Evolutionary conservation across 2,797 vertebrate genomes (phyloP).

Genomic region (Rhinophrynus dorsalis): DNA sequence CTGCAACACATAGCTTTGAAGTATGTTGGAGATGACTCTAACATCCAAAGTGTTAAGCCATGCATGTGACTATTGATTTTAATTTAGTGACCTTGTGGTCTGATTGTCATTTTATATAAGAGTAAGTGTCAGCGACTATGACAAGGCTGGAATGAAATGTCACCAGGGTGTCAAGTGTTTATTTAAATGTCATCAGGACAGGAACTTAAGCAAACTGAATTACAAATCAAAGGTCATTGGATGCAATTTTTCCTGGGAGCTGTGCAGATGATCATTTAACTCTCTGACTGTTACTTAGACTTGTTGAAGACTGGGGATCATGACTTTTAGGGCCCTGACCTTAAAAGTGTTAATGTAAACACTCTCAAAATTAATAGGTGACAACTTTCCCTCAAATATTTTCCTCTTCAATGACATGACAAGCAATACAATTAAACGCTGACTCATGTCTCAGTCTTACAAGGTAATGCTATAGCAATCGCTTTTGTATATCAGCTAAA

Average conservation of each 20-base stretch:
- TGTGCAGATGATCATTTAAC: constrained; percentile 17
- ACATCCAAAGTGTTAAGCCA: neutral
- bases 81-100: constrained; percentile 18
- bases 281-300: neutral
- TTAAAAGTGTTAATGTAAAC: neutral
- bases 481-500: too few relatives aligned
- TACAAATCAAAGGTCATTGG: constrained; percentile 39
- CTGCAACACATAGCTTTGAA: too few relatives aligned
- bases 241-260: constrained; percentile 18
- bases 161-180: constrained; percentile 20
- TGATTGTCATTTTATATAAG: constrained; percentile 8
- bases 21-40: too few relatives aligned
- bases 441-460: neutral
- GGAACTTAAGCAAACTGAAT: constrained; percentile 27
- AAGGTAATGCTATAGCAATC: neutral
- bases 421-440: neutral
- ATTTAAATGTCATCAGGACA: constrained; percentile 42
- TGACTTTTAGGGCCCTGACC: neutral
- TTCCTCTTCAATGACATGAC: neutral
- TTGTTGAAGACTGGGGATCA: neutral
- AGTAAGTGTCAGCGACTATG: constrained; percentile 12
- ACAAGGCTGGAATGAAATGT: constrained; percentile 40
- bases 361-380: neutral
- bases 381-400: neutral
- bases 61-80: constrained; percentile 9